Evolutionary conservation across 2,888 invertebrate genomes (phyloP).

Genomic region (Ceraclea dissimilis): DNA sequence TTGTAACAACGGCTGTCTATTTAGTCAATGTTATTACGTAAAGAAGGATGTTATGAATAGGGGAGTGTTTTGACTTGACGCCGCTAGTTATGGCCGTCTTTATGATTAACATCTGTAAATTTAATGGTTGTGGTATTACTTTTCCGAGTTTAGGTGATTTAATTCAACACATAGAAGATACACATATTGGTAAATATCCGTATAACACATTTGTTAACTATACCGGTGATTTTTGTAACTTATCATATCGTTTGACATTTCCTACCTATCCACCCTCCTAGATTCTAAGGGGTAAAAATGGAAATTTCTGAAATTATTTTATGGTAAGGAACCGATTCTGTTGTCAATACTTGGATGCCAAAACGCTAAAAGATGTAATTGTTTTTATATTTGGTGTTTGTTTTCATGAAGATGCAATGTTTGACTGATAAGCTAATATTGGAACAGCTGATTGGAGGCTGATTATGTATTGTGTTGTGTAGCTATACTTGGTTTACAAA

Average conservation of each 20-base stretch:
- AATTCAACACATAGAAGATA: constrained; percentile 82
- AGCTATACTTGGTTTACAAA: neutral
- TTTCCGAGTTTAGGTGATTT: constrained; percentile 74
- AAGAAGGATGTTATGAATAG: constrained; percentile 11
- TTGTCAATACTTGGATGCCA: no score
- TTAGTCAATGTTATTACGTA: constrained; percentile 14
- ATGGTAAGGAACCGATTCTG: no score
- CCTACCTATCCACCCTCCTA: constrained; percentile 14
- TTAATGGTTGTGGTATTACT: constrained; percentile 76
- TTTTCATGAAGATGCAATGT: no score
- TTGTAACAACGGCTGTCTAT: neutral
- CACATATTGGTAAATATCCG: constrained; percentile 70
- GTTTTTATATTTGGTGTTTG: no score
- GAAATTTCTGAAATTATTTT: no score
- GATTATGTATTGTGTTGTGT: neutral
- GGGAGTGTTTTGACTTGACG: constrained; percentile 32
- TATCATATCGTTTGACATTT: constrained; percentile 5
- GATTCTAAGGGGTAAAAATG: constrained; percentile 5
- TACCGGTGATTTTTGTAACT: no score
- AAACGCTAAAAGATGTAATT: no score
- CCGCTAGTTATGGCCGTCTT: constrained; percentile 73
- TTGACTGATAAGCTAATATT: no score
- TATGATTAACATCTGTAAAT: constrained; percentile 84
- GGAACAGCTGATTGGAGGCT: constrained; percentile 10
- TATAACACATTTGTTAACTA: constrained; percentile 18